Evolutionary conservation across 2,888 invertebrate genomes (phyloP).

Genomic region (Laothoe populi): DNA sequence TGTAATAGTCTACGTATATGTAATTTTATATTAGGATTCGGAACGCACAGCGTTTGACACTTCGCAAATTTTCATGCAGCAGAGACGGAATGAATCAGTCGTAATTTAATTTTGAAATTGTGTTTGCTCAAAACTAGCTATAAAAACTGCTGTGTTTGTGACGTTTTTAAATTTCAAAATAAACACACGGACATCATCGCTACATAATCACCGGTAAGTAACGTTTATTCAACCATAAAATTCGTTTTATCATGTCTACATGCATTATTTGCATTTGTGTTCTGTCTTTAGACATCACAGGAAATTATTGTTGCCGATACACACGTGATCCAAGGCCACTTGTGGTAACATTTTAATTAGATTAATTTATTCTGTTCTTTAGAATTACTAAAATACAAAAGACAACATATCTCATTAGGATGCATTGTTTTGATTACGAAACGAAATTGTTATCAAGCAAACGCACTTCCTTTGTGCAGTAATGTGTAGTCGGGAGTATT

Average conservation of each 20-base stretch:
- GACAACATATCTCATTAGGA: conserved; percentile 4
- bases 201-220: conserved; percentile 14
- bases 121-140: conserved; percentile 46
- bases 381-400: background rate
- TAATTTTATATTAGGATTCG: background rate
- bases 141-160: conserved; percentile 42
- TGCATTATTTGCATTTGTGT: conserved; percentile 43
- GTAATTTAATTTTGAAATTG: conserved; percentile 55
- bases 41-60: conserved; percentile 27
- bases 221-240: background rate
- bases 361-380: conserved; percentile 37
- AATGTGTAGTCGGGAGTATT: conserved; percentile 21
- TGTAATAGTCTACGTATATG: too few species aligned
- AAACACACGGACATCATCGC: background rate
- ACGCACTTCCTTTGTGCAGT: conserved; percentile 48
- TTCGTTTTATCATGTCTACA: conserved; percentile 30
- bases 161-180: conserved; percentile 4
- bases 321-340: conserved; percentile 69
- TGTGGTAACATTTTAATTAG: conserved; percentile 42
- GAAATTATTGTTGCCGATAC: conserved; percentile 61
- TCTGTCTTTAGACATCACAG: conserved; percentile 50
- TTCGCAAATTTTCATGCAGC: conserved; percentile 24
- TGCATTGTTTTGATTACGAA: conserved; percentile 60
- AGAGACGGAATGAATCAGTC: conserved; percentile 61
- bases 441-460: conserved; percentile 52